These are phyloP conservation scores for Cercopithecus diana DNA, from an alignment of 2,797 vertebrate genomes.

Conservation along the genomic window DNA sequence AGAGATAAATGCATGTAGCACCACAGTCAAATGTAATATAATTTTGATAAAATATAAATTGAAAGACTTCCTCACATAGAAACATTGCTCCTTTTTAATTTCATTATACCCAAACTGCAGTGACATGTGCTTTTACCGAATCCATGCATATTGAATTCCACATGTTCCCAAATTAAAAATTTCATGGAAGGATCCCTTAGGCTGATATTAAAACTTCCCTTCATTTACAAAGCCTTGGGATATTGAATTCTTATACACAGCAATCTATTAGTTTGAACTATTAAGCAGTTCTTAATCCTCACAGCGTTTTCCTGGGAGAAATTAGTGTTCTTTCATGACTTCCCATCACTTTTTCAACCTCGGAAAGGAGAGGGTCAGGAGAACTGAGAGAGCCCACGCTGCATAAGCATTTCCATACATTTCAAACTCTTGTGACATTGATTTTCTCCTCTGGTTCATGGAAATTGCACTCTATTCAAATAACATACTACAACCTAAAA, in stretches of 20 bases:
- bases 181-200: slow-evolving; percentile 62
- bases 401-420: slow-evolving; percentile 64
- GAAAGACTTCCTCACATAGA: slow-evolving; percentile 5
- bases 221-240: slow-evolving; percentile 62
- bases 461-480: slow-evolving; percentile 76
- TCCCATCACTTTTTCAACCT: slow-evolving; percentile 32
- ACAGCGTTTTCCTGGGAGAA: slow-evolving; percentile 61
- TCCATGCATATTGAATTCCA: slow-evolving; percentile 58
- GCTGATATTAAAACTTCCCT: slow-evolving; percentile 59
- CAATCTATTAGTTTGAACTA: slow-evolving; percentile 33
- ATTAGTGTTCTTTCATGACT: slow-evolving; percentile 51
- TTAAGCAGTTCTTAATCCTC: slow-evolving; percentile 54
- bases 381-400: slow-evolving; percentile 11
- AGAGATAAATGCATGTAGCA: background rate
- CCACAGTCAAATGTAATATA: slow-evolving; percentile 25
- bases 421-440: slow-evolving; percentile 60
- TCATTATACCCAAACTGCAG: slow-evolving; percentile 44
- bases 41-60: slow-evolving; percentile 50
- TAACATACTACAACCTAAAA: slow-evolving; percentile 67
- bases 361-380: slow-evolving; percentile 4
- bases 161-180: slow-evolving; percentile 59
- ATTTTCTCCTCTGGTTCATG: slow-evolving; percentile 70
- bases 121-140: slow-evolving; percentile 50
- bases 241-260: slow-evolving; percentile 48
- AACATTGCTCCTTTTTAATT: slow-evolving; percentile 11